Percentiles rank a stretch among this genome's conserved stretches.
These are phyloP conservation scores for Diorhabda carinulata DNA, from an alignment of 1,140 invertebrate genomes.

Conservation along the genomic window DNA sequence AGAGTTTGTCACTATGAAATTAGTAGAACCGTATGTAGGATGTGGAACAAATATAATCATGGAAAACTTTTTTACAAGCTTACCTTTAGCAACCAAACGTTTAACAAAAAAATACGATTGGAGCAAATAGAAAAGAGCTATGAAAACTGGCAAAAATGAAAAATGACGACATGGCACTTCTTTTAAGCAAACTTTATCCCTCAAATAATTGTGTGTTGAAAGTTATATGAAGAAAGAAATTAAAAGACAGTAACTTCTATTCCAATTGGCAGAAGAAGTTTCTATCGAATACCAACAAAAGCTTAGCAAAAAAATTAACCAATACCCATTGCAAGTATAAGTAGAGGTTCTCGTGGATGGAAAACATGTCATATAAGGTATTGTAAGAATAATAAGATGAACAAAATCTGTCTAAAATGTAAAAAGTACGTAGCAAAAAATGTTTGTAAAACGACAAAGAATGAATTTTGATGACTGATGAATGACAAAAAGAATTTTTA, in stretches of 20 bases:
- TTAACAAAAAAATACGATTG: constrained; percentile 3
- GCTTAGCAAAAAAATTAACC: too few species aligned
- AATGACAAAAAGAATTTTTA: too few species aligned
- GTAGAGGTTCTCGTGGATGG: background rate
- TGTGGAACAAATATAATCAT: background rate
- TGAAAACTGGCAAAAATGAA: too few species aligned
- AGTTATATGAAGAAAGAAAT: background rate
- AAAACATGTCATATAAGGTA: background rate
- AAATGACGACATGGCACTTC: too few species aligned
- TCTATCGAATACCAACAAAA: background rate
- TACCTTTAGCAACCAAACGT: background rate
- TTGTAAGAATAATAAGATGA: background rate
- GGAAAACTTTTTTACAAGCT: background rate
- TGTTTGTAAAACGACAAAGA: too few species aligned
- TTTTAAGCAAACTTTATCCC: background rate
- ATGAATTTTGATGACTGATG: too few species aligned
- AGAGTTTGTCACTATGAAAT: too few species aligned
- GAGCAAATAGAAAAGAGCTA: background rate
- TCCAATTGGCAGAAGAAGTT: constrained; percentile 3
- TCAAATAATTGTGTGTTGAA: background rate
- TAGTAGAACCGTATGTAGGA: too few species aligned
- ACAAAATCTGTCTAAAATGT: background rate
- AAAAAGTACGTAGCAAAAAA: too few species aligned
- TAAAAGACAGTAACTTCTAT: background rate
- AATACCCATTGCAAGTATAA: background rate